These are phyloP conservation scores for Eremophila alpestris DNA, from an alignment of 2,797 vertebrate genomes.

Conservation along the genomic window DNA sequence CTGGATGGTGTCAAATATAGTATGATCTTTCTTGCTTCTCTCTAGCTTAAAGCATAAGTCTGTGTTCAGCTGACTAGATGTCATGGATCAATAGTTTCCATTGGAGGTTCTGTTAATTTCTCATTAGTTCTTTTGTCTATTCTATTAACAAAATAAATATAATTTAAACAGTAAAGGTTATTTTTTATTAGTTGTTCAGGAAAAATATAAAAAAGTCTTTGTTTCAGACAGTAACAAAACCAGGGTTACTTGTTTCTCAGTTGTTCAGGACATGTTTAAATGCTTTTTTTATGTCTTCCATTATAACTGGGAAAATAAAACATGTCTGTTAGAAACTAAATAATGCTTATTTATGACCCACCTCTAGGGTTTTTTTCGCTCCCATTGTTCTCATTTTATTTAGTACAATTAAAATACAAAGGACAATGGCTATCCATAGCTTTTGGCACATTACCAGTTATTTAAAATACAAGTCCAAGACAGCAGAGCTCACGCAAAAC, in stretches of 20 bases:
- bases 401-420: conserved; percentile 52
- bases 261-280: neutral
- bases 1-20: neutral
- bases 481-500: neutral
- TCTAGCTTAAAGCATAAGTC: neutral
- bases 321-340: conserved; percentile 13
- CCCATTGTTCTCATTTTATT: conserved; percentile 53
- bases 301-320: conserved; percentile 26
- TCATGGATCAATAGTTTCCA: neutral
- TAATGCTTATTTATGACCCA: conserved; percentile 42
- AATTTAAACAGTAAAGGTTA: neutral
- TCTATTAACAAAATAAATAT: conserved; percentile 8
- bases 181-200: neutral
- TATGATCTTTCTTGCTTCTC: neutral
- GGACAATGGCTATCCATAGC: conserved; percentile 30
- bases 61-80: neutral
- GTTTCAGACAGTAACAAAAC: neutral
- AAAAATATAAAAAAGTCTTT: neutral
- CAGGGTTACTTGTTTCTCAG: neutral
- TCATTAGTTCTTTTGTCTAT: neutral
- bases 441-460: conserved; percentile 25
- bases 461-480: conserved; percentile 33
- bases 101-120: neutral
- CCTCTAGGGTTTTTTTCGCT: neutral
- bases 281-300: neutral